These are phyloP conservation scores for Takifugu flavidus DNA, from an alignment of 2,113 vertebrate genomes.

Conservation along the genomic window DNA sequence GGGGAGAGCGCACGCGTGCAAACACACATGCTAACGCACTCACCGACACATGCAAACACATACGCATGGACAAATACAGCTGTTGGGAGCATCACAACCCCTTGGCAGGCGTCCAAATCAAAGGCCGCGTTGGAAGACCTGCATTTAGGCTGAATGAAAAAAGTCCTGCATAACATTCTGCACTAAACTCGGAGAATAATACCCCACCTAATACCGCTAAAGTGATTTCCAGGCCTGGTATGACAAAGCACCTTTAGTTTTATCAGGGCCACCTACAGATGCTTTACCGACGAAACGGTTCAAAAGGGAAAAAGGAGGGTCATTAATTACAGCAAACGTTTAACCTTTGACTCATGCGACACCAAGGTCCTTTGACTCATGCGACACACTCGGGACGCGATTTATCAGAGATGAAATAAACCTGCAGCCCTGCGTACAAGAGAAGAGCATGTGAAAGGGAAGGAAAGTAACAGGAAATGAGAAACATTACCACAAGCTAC, in stretches of 20 bases:
- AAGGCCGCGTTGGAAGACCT: constrained; percentile 57
- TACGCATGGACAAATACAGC: constrained; percentile 72
- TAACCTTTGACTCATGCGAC: constrained; percentile 14
- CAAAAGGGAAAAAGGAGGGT: constrained; percentile 9
- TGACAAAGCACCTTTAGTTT: constrained; percentile 28
- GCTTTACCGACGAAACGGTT: neutral
- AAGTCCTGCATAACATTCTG: constrained; percentile 48
- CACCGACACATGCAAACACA: constrained; percentile 29
- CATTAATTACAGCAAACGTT: neutral
- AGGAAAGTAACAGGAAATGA: constrained; percentile 73
- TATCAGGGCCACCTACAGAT: constrained; percentile 29
- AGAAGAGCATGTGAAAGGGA: constrained; percentile 28
- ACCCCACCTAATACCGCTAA: constrained; percentile 36
- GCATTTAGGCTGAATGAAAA: constrained; percentile 52
- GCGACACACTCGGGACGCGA: constrained; percentile 2
- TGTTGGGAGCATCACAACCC: constrained; percentile 69
- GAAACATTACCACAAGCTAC: constrained; percentile 71
- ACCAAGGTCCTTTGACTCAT: constrained; percentile 15
- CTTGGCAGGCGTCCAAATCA: constrained; percentile 66
- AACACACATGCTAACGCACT: constrained; percentile 37
- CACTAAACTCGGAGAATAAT: constrained; percentile 49
- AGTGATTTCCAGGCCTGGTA: constrained; percentile 35
- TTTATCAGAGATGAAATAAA: constrained; percentile 15
- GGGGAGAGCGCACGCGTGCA: constrained; percentile 29
- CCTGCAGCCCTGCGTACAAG: neutral